Percentiles rank a stretch among this genome's conserved stretches.
These are phyloP conservation scores for Agrotis ipsilon DNA, from an alignment of 2,888 invertebrate species.

Conservation along the genomic window DNA sequence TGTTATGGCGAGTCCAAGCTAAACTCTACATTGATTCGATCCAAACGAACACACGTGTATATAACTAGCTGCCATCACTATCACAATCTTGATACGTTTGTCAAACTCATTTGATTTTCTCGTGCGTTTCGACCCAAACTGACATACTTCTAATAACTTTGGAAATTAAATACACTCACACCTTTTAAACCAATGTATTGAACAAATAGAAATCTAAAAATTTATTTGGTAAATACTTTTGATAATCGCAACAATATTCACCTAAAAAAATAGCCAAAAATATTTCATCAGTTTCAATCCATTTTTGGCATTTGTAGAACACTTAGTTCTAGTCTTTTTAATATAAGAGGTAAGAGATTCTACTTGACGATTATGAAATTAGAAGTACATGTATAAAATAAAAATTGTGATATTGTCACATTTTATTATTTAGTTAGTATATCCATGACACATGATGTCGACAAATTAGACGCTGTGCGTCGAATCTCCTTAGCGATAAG, in stretches of 20 bases:
- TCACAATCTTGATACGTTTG: too few species aligned
- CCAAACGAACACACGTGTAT: too few species aligned
- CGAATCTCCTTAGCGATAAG: constrained; percentile 50
- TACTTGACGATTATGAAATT: background rate
- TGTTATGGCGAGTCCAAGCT: too few species aligned
- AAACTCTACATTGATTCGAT: too few species aligned
- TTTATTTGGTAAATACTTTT: too few species aligned
- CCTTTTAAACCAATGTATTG: too few species aligned
- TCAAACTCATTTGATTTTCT: too few species aligned
- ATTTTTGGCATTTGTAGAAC: constrained; percentile 14
- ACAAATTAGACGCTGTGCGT: constrained; percentile 45
- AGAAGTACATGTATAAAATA: background rate
- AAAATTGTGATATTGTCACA: constrained; percentile 8
- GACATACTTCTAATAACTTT: too few species aligned
- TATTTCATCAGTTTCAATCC: background rate
- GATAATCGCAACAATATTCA: background rate
- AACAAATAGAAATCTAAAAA: too few species aligned
- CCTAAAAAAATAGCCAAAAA: background rate
- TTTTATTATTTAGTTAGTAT: constrained; percentile 3
- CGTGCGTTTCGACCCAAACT: too few species aligned
- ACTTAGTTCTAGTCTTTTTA: constrained; percentile 11
- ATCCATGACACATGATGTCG: constrained; percentile 37
- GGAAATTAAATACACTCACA: too few species aligned
- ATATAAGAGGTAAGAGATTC: background rate
- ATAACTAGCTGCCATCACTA: too few species aligned